phyloP scores from a whole-genome alignment of 2,113 vertebrate species.

The Zingel zingel region DNA sequence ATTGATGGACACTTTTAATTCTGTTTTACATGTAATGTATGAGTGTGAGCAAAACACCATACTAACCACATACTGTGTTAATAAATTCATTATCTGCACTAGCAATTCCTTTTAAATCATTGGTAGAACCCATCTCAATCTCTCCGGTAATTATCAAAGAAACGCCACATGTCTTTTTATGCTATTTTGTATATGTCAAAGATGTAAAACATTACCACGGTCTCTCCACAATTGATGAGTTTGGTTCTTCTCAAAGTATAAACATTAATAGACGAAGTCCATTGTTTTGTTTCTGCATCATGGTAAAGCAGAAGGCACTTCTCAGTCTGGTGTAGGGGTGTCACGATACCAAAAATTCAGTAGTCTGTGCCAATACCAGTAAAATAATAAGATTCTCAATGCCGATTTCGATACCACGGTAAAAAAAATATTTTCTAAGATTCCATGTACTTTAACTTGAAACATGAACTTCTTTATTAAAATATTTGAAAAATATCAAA shows the following conservation, averaged over 20 bases:
- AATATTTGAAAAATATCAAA: no score
- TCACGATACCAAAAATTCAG: no score
- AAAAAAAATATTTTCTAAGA: no score
- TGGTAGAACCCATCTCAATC: not conserved
- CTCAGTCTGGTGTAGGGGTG: not conserved
- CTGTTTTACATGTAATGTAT: not conserved
- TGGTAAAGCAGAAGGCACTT: not conserved
- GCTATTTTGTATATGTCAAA: not conserved
- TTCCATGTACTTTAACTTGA: no score
- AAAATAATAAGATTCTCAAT: no score
- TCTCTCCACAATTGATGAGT: not conserved
- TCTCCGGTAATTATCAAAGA: not conserved
- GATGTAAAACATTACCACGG: not conserved
- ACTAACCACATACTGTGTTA: no score
- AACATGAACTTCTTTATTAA: no score
- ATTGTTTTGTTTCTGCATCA: not conserved
- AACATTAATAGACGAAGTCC: not conserved
- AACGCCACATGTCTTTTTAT: not conserved
- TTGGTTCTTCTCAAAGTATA: not conserved
- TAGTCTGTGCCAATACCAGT: no score
- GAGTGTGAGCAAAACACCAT: not conserved
- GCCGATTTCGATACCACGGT: no score
- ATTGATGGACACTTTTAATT: not conserved
- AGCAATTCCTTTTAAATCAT: not conserved
- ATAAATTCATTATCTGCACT: not conserved